Evolutionary conservation across 2,888 invertebrate genomes (phyloP).

Genomic region (Eretmocerus hayati): DNA sequence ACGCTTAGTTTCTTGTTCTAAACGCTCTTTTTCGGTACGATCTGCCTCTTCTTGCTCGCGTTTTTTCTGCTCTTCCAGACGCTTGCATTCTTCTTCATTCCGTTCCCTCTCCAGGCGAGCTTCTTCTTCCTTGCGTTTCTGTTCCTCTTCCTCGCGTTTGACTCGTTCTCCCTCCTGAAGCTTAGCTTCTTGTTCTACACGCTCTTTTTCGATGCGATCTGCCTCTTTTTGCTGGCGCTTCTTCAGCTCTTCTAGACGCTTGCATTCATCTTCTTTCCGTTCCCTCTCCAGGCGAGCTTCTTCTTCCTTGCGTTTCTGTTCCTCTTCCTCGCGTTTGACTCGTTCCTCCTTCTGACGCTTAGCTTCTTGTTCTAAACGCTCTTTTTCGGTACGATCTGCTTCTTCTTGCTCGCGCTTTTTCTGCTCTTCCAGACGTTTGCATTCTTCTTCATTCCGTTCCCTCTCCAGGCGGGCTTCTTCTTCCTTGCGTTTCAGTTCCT

Average conservation of each 20-base stretch:
- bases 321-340: background rate
- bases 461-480: slow-evolving; percentile 15
- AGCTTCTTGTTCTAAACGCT: slow-evolving; percentile 3
- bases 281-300: background rate
- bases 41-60: slow-evolving; percentile 25
- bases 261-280: slow-evolving; percentile 16
- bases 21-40: slow-evolving; percentile 22
- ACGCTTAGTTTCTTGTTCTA: slow-evolving; percentile 6
- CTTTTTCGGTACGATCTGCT: background rate
- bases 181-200: slow-evolving; percentile 4
- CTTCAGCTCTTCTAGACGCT: slow-evolving; percentile 10
- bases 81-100: slow-evolving; percentile 20
- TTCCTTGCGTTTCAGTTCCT: slow-evolving; percentile 9
- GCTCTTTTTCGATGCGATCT: background rate
- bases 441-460: slow-evolving; percentile 17
- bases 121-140: slow-evolving; percentile 5
- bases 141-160: background rate
- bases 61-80: slow-evolving; percentile 21
- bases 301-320: background rate
- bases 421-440: slow-evolving; percentile 22
- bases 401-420: slow-evolving; percentile 18
- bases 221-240: slow-evolving; percentile 17
- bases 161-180: background rate
- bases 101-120: slow-evolving; percentile 9
- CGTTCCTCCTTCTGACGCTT: slow-evolving; percentile 1